Conservation (phyloP, 2,113 vertebrate species). For the Athene noctua region DNA sequence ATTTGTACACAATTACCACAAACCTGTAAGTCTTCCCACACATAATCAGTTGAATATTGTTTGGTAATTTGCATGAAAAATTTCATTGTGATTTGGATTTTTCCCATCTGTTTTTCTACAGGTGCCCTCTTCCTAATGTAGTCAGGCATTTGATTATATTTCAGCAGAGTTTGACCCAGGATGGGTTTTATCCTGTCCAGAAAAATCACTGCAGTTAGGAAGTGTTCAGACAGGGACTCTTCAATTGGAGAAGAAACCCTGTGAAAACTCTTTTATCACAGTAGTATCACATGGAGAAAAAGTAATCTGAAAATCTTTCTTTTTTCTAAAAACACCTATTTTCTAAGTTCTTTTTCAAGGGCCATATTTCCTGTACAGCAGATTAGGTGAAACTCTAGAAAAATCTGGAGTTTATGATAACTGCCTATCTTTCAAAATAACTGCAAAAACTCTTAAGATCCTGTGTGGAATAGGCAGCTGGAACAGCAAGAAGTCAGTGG, state of each 20-base stretch:
- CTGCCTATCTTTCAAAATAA: not conserved
- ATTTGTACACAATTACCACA: not conserved
- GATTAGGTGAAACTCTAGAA: not conserved
- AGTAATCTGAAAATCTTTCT: not conserved
- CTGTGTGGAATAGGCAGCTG: not conserved
- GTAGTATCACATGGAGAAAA: not conserved
- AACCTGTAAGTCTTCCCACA: not conserved
- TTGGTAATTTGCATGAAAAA: not conserved
- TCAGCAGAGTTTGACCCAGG: not conserved
- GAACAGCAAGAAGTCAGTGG: not conserved
- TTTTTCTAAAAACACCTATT: not conserved
- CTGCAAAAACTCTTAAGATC: not conserved
- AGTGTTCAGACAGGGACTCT: not conserved
- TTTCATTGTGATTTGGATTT: not conserved
- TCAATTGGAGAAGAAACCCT: not conserved
- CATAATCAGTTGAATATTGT: not conserved
- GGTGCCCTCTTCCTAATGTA: not conserved
- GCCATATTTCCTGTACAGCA: not conserved
- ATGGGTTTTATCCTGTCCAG: not conserved
- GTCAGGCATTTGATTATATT: not conserved
- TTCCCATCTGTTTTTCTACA: not conserved
- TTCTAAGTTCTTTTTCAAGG: not conserved
- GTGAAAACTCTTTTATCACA: not conserved
- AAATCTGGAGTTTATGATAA: not conserved
- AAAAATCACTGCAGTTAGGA: not conserved